Percentiles rank a stretch among this genome's conserved stretches.
Evolutionary conservation across 2,888 invertebrate species (phyloP).

Genomic region (Pantelozetes paolii): DNA sequence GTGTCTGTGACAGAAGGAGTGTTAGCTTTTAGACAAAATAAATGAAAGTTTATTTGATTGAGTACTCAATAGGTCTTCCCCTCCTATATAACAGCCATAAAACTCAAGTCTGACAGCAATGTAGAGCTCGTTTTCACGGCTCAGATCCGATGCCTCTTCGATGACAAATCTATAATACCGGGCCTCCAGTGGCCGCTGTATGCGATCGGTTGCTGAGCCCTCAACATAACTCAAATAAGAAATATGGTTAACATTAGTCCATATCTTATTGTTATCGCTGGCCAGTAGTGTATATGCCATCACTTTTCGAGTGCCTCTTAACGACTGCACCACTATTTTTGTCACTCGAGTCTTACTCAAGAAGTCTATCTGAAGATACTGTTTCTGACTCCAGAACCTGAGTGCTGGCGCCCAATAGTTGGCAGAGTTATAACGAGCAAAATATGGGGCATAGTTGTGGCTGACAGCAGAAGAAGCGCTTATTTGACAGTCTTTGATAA

Average conservation of each 20-base stretch:
- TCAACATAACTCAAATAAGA: conserved; percentile 24
- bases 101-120: conserved; percentile 37
- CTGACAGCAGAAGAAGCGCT: conserved; percentile 47
- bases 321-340: conserved; percentile 41
- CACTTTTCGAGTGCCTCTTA: conserved; percentile 44
- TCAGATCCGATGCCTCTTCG: conserved; percentile 21
- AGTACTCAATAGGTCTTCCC: not conserved
- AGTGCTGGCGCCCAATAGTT: conserved; percentile 46
- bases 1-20: not conserved
- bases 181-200: conserved; percentile 33
- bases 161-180: conserved; percentile 33
- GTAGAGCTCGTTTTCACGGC: conserved; percentile 25
- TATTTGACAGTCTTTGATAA: conserved; percentile 46
- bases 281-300: conserved; percentile 45
- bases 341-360: conserved; percentile 44
- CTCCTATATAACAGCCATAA: conserved; percentile 37
- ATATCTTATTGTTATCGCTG: conserved; percentile 46
- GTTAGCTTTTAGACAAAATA: not conserved
- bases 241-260: conserved; percentile 45
- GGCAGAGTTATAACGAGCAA: conserved; percentile 41
- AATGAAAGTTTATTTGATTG: not conserved
- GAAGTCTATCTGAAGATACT: conserved; percentile 47
- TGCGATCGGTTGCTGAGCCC: not conserved
- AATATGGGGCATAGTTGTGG: conserved; percentile 45
- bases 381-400: conserved; percentile 40